Percentiles rank a stretch among this genome's conserved stretches.
Evolutionary conservation across 2,113 vertebrate genomes (phyloP).

Genomic region (Balaeniceps rex): DNA sequence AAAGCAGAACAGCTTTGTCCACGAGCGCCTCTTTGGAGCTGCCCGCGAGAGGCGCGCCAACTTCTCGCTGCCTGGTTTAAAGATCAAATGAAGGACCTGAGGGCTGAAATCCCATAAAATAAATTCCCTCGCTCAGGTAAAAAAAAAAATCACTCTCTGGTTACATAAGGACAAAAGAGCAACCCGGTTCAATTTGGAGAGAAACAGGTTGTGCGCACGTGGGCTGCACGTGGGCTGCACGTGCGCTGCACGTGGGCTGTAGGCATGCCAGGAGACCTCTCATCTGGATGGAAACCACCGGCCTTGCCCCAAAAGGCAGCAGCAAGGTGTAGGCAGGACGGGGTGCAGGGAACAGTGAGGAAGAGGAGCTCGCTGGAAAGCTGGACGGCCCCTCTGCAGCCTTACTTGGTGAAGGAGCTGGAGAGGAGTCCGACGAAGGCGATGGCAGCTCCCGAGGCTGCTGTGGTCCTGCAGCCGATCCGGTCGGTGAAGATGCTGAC

Average conservation of each 20-base stretch:
- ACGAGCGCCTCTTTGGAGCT: background rate
- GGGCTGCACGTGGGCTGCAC: background rate
- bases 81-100: background rate
- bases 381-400: background rate
- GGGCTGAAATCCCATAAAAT: background rate
- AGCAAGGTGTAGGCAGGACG: background rate
- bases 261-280: background rate
- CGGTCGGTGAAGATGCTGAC: constrained; percentile 99
- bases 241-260: rapidly evolving
- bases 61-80: background rate
- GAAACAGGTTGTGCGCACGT: rapidly evolving
- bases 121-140: background rate
- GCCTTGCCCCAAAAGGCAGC: background rate
- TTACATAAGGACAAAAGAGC: background rate
- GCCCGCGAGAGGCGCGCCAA: background rate
- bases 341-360: background rate
- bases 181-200: background rate
- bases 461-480: constrained; percentile 92
- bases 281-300: background rate
- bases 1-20: background rate
- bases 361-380: background rate
- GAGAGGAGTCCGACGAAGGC: constrained; percentile 92
- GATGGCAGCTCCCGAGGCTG: constrained; percentile 84
- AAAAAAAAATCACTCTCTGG: background rate
- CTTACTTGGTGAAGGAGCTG: constrained; percentile 97